A percentile compares a stretch with the other conserved stretches of the same genome.
These are phyloP conservation scores for Epinephelus coioides DNA, from an alignment of 2,797 vertebrate genomes.

Conservation along the genomic window DNA sequence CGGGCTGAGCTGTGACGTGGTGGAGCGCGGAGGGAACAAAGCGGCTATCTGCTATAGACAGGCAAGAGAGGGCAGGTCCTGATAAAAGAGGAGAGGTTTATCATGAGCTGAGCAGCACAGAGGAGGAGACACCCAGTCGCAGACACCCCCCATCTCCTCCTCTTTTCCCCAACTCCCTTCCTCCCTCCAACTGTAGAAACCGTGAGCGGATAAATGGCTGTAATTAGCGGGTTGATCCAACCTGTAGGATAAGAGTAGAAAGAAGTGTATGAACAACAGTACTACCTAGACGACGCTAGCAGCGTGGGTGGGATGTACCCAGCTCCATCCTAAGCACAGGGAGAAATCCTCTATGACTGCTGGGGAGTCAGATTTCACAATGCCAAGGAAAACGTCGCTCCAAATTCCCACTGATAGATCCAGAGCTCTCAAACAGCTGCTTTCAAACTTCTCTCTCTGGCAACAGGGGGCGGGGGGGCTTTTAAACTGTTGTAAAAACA, in stretches of 20 bases:
- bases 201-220: conserved; percentile 51
- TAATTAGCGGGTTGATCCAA: conserved; percentile 67
- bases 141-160: conserved; percentile 50
- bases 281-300: conserved; percentile 61
- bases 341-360: conserved; percentile 66
- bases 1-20: conserved; percentile 16
- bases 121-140: conserved; percentile 76
- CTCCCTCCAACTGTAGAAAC: conserved; percentile 56
- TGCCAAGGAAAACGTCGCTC: conserved; percentile 72
- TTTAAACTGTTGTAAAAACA: conserved; percentile 74
- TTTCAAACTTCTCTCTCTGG: conserved; percentile 83
- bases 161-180: conserved; percentile 35
- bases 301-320: conserved; percentile 57
- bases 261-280: conserved; percentile 48
- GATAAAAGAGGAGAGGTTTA: conserved; percentile 83
- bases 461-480: conserved; percentile 51
- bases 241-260: conserved; percentile 55
- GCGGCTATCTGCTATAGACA: conserved; percentile 79
- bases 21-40: conserved; percentile 59
- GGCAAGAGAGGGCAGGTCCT: conserved; percentile 72
- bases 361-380: conserved; percentile 63
- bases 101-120: conserved; percentile 77
- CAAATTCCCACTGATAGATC: conserved; percentile 54
- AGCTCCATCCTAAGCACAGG: conserved; percentile 73
- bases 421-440: conserved; percentile 80